Base-by-base conservation (phyloP, 2,113 vertebrate species). In the Embiotoca jacksoni region DNA sequence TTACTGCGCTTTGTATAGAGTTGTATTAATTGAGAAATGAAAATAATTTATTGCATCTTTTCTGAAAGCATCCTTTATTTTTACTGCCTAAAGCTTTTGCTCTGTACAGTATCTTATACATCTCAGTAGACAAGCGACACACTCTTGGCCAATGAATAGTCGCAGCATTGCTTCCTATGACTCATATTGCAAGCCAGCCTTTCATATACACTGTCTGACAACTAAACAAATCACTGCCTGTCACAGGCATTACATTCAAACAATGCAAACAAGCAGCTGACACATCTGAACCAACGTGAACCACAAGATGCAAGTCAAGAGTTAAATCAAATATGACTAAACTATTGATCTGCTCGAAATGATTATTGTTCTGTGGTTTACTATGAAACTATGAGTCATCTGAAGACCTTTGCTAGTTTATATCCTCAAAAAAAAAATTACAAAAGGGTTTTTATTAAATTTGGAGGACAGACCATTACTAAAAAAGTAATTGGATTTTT, bases 381-480 rank as follows among this genome's bases (percentile, higher is more conserved):
- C 1, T 50, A 15, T 69, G 8, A 69, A 41, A 2, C 31, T n/a
- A 36, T 66, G 32, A 56, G 6, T 33, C 39, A 60, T 16, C 7
- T 36, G 15, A 59, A 55, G n/a, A 60, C 10, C 56, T 55, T 36
- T 9, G 4, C 1, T 7, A 14, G 0, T 30, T 23, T 35, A 23
- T 52, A 52, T 44, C 33, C 39, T 56, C 2, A 64, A 66, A 66
- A 73, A 66, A 73, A 41, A 39, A 11, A 46, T 11, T 5, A 47
- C 47, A 2, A 41, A 73, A 49, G 0, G 0, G 8, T 68, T 62
- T 60, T 39, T 14, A 63, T 57, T 10, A 33, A 49, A 5, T 55
- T 32, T 73, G 39, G n/a, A 56, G 49, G 49, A 73, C 56, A 68
- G 57, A 31, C 65, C 59, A 47, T 54, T 11, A 41, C 41, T 23